Evolutionary conservation across 2,113 vertebrate species (phyloP).

Genomic region (Herpailurus yagouaroundi): DNA sequence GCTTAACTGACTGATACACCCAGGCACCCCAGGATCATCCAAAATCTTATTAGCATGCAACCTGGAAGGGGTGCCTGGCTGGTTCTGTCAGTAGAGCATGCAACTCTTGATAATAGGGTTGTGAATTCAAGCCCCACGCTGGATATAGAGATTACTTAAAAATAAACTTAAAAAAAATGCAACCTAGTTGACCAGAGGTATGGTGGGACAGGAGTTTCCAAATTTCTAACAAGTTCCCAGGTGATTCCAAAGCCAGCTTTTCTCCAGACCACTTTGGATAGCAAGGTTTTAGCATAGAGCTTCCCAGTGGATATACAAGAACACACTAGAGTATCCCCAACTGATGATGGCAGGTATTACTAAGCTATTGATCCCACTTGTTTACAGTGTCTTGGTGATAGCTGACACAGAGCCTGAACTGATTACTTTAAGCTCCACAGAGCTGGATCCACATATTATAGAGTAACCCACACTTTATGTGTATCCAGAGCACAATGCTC

Average conservation of each 20-base stretch:
- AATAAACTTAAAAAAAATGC: background rate
- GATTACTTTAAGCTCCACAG: background rate
- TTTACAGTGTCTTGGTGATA: background rate
- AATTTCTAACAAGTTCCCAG: background rate
- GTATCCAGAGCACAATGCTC: background rate
- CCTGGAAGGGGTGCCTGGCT: background rate
- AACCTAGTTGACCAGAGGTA: background rate
- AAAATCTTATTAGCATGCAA: background rate
- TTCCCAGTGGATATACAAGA: background rate
- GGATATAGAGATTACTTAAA: background rate
- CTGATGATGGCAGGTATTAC: background rate
- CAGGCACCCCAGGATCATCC: background rate
- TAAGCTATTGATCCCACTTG: background rate
- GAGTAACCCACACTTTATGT: background rate
- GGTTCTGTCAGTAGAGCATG: background rate
- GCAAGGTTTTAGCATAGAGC: background rate
- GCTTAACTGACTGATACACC: too few relatives aligned
- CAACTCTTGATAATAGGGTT: background rate
- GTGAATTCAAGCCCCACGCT: background rate
- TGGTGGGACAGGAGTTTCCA: background rate
- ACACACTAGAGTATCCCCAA: background rate
- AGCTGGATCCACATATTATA: background rate
- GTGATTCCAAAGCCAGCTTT: background rate
- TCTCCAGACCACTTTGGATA: background rate
- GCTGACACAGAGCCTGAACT: background rate